Evolutionary conservation across 1,140 invertebrate genomes (phyloP), one percentile per base, ranked within the genome.

Genomic region (Chrysoperla carnea): DNA sequence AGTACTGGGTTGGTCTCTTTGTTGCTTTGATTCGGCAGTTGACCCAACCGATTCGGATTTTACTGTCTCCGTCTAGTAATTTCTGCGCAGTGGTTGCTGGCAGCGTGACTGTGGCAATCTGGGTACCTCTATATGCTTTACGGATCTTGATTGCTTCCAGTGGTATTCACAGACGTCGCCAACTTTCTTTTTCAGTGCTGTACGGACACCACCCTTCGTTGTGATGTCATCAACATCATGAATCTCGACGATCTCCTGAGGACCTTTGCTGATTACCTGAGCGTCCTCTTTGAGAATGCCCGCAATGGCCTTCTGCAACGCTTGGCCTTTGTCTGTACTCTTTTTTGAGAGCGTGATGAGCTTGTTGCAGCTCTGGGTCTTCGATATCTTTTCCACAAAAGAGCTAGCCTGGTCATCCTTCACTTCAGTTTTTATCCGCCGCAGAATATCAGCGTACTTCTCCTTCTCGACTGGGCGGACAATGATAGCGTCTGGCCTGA

Each of bases 91-190:
- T 14, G 9, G 43, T 17, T 31, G 33, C 46, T 36, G 43, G 39
- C 35, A 48, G 46, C 17, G 43, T 42, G 5, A 47, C 46, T 11
- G 15, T 9, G 9, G 42, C 46, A 7, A 35, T 40, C 15, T 43
- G 41, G 3, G 46, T 47, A 36, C 36, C 46, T 43, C 46, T 43
- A 28, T 29, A 43, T n/a, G 42, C 41, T 29, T 43, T 48, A 11
- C 39, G 43, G 12, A 45, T 39, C 43, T 39, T 48, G 11, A 48
- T 42, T 39, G 42, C 27, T 23, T 37, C 37, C 17, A 23, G 17
- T 23, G 17, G 17, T 23, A 23, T 23, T 23, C 17, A 23, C 17
- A 23, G 2, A 3, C 17, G 17, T 23, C 17, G 17, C 17, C 2
- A 23, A 5, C 17, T 23, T 23, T 23, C 17, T 23, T 23, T 23